Evolutionary conservation across 2,797 vertebrate genomes (phyloP).

Genomic region (Hemitrygon akajei): DNA sequence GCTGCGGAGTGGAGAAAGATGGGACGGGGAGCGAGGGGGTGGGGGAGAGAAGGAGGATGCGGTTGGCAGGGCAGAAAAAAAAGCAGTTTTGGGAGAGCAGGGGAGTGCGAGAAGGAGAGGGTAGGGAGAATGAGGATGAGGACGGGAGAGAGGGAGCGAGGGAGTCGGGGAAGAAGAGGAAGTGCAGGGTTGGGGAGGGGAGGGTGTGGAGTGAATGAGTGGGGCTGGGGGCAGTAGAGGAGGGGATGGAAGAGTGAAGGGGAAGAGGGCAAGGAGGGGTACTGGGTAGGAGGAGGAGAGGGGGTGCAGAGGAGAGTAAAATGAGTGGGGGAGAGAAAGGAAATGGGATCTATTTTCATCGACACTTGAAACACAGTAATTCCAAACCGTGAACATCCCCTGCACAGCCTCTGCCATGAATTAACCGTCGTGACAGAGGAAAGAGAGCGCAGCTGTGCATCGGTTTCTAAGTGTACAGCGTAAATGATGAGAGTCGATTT

Average conservation of each 20-base stretch:
- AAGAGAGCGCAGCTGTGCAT: too few species aligned
- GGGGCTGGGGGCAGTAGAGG: neutral
- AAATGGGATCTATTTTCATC: neutral
- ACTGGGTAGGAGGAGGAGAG: neutral
- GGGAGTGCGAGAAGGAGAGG: neutral
- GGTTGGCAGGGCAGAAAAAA: too few species aligned
- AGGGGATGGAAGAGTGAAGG: neutral
- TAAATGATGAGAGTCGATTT: neutral
- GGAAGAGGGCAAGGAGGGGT: neutral
- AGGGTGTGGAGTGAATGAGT: neutral
- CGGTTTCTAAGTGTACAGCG: too few species aligned
- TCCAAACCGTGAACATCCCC: neutral
- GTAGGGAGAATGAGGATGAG: too few species aligned
- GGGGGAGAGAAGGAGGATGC: neutral
- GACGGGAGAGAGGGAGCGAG: neutral
- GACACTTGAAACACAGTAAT: neutral
- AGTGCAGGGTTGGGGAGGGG: neutral
- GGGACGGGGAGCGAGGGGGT: neutral
- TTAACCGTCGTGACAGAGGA: neutral
- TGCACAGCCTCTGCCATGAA: neutral
- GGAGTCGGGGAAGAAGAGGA: too few species aligned
- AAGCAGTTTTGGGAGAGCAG: too few species aligned
- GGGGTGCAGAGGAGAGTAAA: too few species aligned
- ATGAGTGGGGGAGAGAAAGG: neutral
- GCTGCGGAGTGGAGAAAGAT: neutral